Evolutionary conservation across 2,797 vertebrate species (phyloP).

Genomic region (Enteromius viviparus): DNA sequence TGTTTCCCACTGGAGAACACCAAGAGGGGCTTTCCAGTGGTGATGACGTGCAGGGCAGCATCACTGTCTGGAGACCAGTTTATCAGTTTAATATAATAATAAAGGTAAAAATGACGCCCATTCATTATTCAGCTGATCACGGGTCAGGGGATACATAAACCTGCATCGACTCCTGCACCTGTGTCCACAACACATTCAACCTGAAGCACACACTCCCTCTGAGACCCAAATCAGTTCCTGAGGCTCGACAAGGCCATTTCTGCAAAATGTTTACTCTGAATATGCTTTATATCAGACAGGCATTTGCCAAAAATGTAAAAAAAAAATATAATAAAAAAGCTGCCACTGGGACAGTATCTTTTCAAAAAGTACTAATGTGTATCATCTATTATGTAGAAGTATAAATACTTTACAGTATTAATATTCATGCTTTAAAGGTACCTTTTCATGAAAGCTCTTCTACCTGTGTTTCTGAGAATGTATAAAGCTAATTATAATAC

Average conservation of each 20-base stretch:
- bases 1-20: constrained; percentile 55
- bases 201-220: constrained; percentile 39
- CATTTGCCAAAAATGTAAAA: not conserved
- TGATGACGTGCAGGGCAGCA: constrained; percentile 50
- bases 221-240: constrained; percentile 34
- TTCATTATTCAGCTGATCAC: constrained; percentile 21
- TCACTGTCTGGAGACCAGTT: constrained; percentile 47
- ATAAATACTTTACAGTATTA: not conserved
- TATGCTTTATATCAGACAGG: not conserved
- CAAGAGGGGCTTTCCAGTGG: constrained; percentile 58
- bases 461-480: not conserved
- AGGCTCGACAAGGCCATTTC: not conserved
- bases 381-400: not conserved
- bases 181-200: constrained; percentile 37
- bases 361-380: not conserved
- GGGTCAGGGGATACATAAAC: constrained; percentile 47
- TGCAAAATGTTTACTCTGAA: not conserved
- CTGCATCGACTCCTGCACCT: constrained; percentile 49
- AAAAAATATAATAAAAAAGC: not conserved
- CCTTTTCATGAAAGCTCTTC: not conserved
- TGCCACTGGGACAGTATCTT: not conserved
- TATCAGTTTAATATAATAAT: not conserved
- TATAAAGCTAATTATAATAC: not conserved
- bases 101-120: constrained; percentile 32
- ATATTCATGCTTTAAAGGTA: not conserved